These are phyloP conservation scores for Alsophila aescularia DNA, from an alignment of 2,888 invertebrate species.

Conservation along the genomic window DNA sequence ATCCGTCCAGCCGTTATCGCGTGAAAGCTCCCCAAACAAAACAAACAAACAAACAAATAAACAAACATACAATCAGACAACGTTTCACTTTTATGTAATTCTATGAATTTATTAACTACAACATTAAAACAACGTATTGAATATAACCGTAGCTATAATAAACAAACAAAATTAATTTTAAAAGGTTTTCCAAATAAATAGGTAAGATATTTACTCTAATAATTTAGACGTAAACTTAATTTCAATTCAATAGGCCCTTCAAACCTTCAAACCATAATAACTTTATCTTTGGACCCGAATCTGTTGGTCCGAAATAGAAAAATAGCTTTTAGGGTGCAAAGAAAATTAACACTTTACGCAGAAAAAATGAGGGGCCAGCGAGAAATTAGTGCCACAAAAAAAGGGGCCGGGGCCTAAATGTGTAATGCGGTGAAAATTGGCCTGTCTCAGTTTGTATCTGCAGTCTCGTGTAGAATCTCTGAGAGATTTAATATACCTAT, in stretches of 20 bases:
- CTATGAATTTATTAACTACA: too few species aligned
- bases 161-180: not conserved
- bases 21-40: too few species aligned
- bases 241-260: conserved; percentile 19
- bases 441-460: conserved; percentile 1
- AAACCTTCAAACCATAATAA: conserved; percentile 16
- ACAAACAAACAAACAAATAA: too few species aligned
- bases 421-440: conserved; percentile 30
- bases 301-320: conserved; percentile 17
- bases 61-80: too few species aligned
- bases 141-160: too few species aligned
- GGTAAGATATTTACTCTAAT: not conserved
- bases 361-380: conserved; percentile 27
- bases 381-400: conserved; percentile 27
- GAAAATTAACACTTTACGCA: conserved; percentile 31
- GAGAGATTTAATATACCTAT: conserved; percentile 3
- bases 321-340: conserved; percentile 16
- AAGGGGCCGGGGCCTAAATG: conserved; percentile 22
- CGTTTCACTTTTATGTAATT: too few species aligned
- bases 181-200: not conserved
- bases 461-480: not conserved
- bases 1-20: too few species aligned
- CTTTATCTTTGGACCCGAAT: conserved; percentile 10
- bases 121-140: too few species aligned
- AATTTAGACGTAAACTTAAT: conserved; percentile 17